These are phyloP conservation scores for Notospermus geniculatus DNA, from an alignment of 1,140 invertebrate species.

Conservation along the genomic window DNA sequence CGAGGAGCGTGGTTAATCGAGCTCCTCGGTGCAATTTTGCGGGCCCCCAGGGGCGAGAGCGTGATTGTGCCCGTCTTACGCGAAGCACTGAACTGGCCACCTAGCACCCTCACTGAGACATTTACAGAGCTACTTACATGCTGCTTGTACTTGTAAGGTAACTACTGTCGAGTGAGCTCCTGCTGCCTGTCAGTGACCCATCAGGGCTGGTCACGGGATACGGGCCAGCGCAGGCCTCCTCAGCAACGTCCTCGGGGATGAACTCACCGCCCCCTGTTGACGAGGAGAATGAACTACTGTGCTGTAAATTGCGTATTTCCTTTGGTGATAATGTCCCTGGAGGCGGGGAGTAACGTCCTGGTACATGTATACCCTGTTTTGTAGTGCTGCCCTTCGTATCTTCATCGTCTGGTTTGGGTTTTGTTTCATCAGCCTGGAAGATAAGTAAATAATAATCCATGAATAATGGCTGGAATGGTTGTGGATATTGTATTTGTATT, in stretches of 20 bases:
- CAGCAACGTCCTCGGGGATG: conserved; percentile 36
- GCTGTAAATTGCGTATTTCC: conserved; percentile 28
- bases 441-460: too few species aligned
- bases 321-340: conserved; percentile 39
- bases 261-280: conserved; percentile 38
- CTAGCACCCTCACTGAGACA: background rate
- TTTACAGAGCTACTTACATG: conserved; percentile 3
- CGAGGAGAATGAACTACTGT: conserved; percentile 23
- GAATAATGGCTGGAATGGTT: too few species aligned
- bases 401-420: too few species aligned
- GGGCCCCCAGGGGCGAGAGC: too few species aligned
- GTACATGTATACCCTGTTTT: too few species aligned
- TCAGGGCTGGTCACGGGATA: background rate
- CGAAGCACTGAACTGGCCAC: too few species aligned
- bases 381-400: too few species aligned
- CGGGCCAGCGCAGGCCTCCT: background rate
- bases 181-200: conserved; percentile 30
- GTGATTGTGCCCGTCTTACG: too few species aligned
- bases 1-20: too few species aligned
- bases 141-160: conserved; percentile 19
- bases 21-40: too few species aligned
- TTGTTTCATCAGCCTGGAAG: too few species aligned
- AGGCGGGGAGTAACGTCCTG: conserved; percentile 24
- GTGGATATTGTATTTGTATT: too few species aligned
- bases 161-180: conserved; percentile 40